Evolutionary conservation across 1,140 invertebrate species (phyloP), one percentile per base, ranked within the genome.

Genomic region (Anthonomus grandis): DNA sequence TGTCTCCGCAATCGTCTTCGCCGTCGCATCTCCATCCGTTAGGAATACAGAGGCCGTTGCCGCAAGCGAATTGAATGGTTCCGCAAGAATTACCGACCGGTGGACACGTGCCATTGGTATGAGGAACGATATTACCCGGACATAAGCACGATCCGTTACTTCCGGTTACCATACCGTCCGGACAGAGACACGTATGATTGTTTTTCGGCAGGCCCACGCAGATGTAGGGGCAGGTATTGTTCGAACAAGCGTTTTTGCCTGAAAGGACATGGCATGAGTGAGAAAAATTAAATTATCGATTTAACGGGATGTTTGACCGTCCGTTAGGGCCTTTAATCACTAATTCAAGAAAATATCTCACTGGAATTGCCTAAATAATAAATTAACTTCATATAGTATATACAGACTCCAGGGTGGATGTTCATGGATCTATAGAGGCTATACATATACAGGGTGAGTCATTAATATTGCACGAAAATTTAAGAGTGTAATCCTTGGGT

Each of bases 1-100:
- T 75, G 70, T 95, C 91, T 0, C 79, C 81, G 64, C 91, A 95
- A 66, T 93, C 91, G 56, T 85, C 71, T 2, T 87, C 84, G 19
- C 74, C 64, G 64, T 81, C 79, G 64, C 76, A 81, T n/a, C 58
- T 71, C 84, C 84, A 87, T 21, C 78, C 76, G 17, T 75, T 76
- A 0, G 83, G 80, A 15, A 91, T 82, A 59, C 89, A 91, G 1
- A 78, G 63, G 1, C 78, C 79, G 64, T 83, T 86, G 4, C 74
- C 70, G 68, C 90, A 93, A 0, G 78, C 70, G 50, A 86, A 87
- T 56, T 85, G 81, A 31, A 82, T 88, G 12, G 86, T 79, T 4
- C 74, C 73, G 65, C 86, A 89, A 1, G 80, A 79, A 17, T 78
- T 80, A 2, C 74, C 74, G 53, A 81, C 76, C 57, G 78, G 72